Conservation (phyloP, 2,113 vertebrate species). For the Amazona guildingii region DNA sequence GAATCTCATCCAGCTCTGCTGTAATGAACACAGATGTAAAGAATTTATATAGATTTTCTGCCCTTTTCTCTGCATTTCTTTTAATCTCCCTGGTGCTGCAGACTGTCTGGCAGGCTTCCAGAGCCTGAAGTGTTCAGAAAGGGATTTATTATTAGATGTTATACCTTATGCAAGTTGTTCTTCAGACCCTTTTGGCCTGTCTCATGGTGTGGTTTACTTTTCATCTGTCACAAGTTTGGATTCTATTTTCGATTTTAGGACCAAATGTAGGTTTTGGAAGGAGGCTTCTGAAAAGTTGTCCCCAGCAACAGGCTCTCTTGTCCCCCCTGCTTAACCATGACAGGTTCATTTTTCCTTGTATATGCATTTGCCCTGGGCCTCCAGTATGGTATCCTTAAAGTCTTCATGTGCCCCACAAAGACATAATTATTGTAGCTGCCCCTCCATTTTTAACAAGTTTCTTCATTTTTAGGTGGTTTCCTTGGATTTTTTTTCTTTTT, state of each 20-base stretch:
- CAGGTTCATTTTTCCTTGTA: not conserved
- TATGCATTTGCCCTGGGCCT: not conserved
- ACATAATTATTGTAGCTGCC: not conserved
- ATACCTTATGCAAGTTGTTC: constrained; percentile 14
- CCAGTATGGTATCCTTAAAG: not conserved
- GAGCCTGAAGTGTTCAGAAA: not conserved
- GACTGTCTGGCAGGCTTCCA: not conserved
- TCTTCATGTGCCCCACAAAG: not conserved
- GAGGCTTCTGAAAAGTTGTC: not conserved
- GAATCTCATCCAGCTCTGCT: not conserved
- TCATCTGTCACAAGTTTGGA: not conserved
- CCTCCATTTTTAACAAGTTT: not conserved
- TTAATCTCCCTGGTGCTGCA: not conserved
- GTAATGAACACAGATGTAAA: not conserved
- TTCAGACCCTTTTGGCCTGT: not conserved
- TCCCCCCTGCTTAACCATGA: not conserved
- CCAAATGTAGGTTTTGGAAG: not conserved
- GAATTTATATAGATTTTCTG: not conserved
- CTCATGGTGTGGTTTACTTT: constrained; percentile 2
- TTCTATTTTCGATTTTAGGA: constrained; percentile 14
- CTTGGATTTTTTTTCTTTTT: not conserved
- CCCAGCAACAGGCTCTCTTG: not conserved
- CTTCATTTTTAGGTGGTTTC: not conserved
- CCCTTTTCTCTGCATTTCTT: not conserved
- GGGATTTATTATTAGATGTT: constrained; percentile 38